Base-by-base conservation (phyloP, 2,113 vertebrate genomes). In the Eira barbara region DNA sequence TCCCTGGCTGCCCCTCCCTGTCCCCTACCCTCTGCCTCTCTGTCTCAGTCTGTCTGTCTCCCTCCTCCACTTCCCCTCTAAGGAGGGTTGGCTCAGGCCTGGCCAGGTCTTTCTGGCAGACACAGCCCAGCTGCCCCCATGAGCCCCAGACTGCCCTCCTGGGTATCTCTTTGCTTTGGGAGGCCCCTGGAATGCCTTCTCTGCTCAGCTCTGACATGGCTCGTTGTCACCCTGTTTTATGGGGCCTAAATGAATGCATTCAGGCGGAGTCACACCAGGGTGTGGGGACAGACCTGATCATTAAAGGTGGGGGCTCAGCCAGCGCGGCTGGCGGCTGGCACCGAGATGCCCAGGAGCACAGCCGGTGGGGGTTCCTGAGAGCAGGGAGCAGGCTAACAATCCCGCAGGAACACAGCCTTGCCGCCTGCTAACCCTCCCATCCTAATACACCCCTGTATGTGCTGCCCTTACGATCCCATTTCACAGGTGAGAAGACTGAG, bases 261-360 rank as follows among this genome's bases (percentile, higher is more conserved):
- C 76, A 69, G 76, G 63, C 27, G 5, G 63, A 80, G 93, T 65
- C 17, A 31, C 15, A 4, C 47, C 7, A 1, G 14, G 61, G 69
- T 18, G 71, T 71, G 57, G n/a, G n/a, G 95, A 95, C 86, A 76
- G 65, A 93, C 2, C 3, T 25, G 74, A 36, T 84, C 6, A 96
- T 96, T 89, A 95, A 47, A 92, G 80, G 84, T 6, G 4, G 25
- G 13, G 14, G 52, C 52, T 17, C 1, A 73, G 97, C 80, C 91
- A 14, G 65, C 81, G 27, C 0, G 29, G 34, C 78, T 81, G 95
- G 93, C 76, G 94, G 93, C 83, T 76, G 94, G 91, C 94, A 55
- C 89, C 36, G 1, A 65, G 17, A 27, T 23, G 52, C 76, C 59
- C 6, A 0, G 78, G 65, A 86, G 25, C 36, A 2, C 0, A 0